Evolutionary conservation across 2,888 invertebrate species (phyloP), one percentile per base, ranked within the genome.

Genomic region (Drosophila setosimentum): DNA sequence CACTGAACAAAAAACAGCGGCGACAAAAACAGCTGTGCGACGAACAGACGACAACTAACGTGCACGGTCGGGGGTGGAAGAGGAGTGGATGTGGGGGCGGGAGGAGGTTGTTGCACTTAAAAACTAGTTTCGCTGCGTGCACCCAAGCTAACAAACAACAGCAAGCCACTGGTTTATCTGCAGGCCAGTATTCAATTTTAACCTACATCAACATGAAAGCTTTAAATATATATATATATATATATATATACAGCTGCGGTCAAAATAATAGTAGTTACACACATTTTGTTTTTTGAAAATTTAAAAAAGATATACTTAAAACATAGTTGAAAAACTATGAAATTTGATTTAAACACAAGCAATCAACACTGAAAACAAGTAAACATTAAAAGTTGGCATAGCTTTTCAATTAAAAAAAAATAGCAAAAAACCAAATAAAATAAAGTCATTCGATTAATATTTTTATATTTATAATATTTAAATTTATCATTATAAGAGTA

Each of bases 21-120:
- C 68, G 60, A 74, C 74, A 69, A 69, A 83, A 83, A 85, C 80
- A 89, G 82, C 86, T 85, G 88, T 72, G 69, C 71, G 61, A 63
- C 69, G 21, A n/a, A n/a, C n/a, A n/a, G n/a, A 33, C 33, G 73
- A 66, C 37, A 63, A 53, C 62, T 42, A 59, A 30, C 30, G 35
- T 24, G 16, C n/a, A n/a, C 10, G 21, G 18, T n/a, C 4, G 11
- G 6, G 0, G 45, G 32, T 21, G 45, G 21, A 21, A 33, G 18
- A 18, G 13, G 30, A n/a, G 60, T 30, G n/a, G 5, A 18, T 30
- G 51, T 6, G 10, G 24, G 49, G 27, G 42, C 18, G 48, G n/a
- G 13, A 24, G 8, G 16, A 11, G 49, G 40, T 40, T 18, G 48
- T 21, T 76, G 50, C 79, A 70, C 58, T 55, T 63, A 21, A 49